Evolutionary conservation across 2,113 vertebrate genomes (phyloP), one percentile per base, ranked within the genome.

Genomic region (Alligator mississippiensis): DNA sequence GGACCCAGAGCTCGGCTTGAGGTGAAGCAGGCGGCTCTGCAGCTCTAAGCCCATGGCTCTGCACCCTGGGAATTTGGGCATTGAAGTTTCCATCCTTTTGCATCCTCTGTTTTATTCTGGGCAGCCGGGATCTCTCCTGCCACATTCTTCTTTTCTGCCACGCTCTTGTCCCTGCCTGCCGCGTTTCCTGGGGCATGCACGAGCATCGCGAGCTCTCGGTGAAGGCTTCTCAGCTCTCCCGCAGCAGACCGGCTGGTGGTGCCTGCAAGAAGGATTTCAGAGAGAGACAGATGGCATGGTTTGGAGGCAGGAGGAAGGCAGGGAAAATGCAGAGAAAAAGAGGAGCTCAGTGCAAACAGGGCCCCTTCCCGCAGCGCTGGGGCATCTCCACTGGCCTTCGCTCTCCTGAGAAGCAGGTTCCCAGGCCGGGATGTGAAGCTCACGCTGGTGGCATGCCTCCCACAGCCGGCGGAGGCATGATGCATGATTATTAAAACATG

Each of bases 401-500:
- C 21, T 80, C 82, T 90, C 63, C 17, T 55, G 76, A 66, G 90
- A 47, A 76, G 18, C 21, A 1, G 80, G 15, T 14, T 47, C 80
- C 83, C 70, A 25, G 78, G n/a, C 19, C 28, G 30, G 38, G 15
- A 1, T 64, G 76, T 16, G 27, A 27, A 88, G 77, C 77, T 64
- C 78, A 59, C 12, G 38, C 70, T 58, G 54, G 80, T 3, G 3
- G 89, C 90, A 59, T 55, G 87, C 64, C 80, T 62, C 84, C n/a
- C 82, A 19, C 12, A 34, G 87, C 75, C 0, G 0, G 16, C 27
- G 0, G 9, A 85, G 87, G 82, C 80, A 14, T 28, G 24, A 47
- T 21, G 72, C 75, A 92, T 88, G 85, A 22, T 95, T 93, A 96
- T 96, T 94, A 95, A 95, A 95, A 92, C 94, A 96, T 92, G 94